phyloP scores from a whole-genome alignment of 2,888 invertebrate species.

The Deladenus siricidicola region DNA sequence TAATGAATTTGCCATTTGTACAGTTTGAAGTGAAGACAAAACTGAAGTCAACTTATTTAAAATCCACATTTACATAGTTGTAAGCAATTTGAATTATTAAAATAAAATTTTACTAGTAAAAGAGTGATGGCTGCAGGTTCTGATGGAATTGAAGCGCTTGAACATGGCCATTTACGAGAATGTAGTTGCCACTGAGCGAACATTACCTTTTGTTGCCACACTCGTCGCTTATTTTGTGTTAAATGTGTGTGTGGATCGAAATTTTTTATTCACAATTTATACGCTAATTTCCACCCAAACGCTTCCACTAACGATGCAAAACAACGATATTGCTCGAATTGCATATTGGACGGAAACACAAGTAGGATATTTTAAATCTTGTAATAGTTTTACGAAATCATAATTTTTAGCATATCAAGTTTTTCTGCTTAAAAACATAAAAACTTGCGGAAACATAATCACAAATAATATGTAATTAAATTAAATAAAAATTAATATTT shows the following conservation, averaged over 20 bases:
- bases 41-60: too few species aligned
- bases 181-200: constrained; percentile 18
- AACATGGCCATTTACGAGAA: constrained; percentile 19
- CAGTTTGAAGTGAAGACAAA: neutral
- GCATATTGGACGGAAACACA: neutral
- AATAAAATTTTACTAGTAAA: neutral
- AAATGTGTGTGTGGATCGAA: constrained; percentile 16
- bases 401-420: too few species aligned
- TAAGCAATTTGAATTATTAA: neutral
- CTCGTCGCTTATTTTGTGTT: constrained; percentile 15
- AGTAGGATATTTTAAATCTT: neutral
- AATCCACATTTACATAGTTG: too few species aligned
- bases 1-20: neutral
- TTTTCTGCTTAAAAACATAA: too few species aligned
- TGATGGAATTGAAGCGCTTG: constrained; percentile 11
- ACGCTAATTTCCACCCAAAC: neutral
- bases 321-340: too few species aligned
- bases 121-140: too few species aligned
- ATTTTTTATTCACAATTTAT: constrained; percentile 9
- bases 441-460: too few species aligned
- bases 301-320: too few species aligned
- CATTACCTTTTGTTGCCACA: constrained; percentile 18
- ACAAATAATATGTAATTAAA: too few species aligned
- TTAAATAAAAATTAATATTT: neutral
- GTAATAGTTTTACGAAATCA: too few species aligned